Conservation (phyloP, 2,113 vertebrate species). For the Cochlearius cochlearius region DNA sequence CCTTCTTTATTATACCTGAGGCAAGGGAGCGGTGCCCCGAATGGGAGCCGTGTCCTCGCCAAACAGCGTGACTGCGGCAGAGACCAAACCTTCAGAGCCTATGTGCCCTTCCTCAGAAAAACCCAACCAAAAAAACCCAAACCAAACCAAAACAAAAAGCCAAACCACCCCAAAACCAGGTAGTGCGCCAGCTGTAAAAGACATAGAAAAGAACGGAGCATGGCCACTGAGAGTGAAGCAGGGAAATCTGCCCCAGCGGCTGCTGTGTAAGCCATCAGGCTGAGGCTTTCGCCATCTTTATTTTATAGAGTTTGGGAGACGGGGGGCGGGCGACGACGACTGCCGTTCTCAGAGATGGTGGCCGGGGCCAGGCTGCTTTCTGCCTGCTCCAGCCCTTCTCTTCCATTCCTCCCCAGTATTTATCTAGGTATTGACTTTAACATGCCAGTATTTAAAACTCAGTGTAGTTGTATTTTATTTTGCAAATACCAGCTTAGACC, state of each 20-base stretch:
- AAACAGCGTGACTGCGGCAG: neutral
- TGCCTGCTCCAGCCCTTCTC: neutral
- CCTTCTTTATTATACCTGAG: neutral
- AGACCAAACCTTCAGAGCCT: neutral
- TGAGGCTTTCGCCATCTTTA: neutral
- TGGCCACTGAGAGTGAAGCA: neutral
- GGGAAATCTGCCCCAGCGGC: neutral
- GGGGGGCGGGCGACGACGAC: too few relatives aligned
- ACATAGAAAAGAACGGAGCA: neutral
- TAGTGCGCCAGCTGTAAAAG: neutral
- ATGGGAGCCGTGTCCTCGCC: rapidly evolving
- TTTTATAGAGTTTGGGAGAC: neutral
- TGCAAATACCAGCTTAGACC: neutral
- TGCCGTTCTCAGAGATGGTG: neutral
- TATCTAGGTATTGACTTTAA: neutral
- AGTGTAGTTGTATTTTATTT: neutral
- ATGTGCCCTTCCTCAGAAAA: neutral
- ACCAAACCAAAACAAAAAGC: neutral
- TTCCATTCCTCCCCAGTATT: neutral
- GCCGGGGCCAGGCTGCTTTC: neutral
- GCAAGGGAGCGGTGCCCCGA: neutral
- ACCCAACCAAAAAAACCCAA: neutral
- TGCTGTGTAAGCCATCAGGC: neutral
- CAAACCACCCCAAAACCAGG: neutral
- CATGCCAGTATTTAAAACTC: neutral